These are phyloP conservation scores for Brachyhypopomus occidentalis DNA, from an alignment of 2,113 vertebrate genomes.

Conservation along the genomic window DNA sequence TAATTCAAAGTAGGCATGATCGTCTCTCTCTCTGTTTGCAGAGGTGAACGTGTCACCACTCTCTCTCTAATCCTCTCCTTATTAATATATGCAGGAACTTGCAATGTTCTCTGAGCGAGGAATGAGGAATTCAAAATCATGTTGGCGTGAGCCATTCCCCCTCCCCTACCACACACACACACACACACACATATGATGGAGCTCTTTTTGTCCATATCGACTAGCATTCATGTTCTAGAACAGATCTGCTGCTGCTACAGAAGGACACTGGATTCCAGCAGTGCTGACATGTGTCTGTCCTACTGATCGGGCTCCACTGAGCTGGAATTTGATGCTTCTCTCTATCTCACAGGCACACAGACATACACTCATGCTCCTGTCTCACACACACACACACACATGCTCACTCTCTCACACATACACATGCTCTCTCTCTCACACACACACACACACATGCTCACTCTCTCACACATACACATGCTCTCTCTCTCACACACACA, in stretches of 20 bases:
- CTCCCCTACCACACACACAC: conserved; percentile 41
- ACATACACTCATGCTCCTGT: too few species aligned
- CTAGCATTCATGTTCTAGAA: conserved; percentile 27
- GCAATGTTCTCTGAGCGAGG: conserved; percentile 63
- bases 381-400: too few species aligned
- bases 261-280: conserved; percentile 54
- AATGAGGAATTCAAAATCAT: background rate
- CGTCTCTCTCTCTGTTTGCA: conserved; percentile 14
- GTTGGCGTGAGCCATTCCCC: too few species aligned
- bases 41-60: background rate
- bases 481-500: too few species aligned
- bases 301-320: conserved; percentile 50
- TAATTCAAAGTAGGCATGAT: too few species aligned
- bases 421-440: too few species aligned
- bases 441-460: too few species aligned
- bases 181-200: conserved; percentile 19
- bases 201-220: conserved; percentile 21
- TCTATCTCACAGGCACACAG: conserved; percentile 3
- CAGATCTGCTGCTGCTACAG: conserved; percentile 63
- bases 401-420: too few species aligned
- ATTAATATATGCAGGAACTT: conserved; percentile 75
- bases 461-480: too few species aligned
- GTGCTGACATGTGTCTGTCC: conserved; percentile 58
- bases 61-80: conserved; percentile 37
- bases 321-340: conserved; percentile 52